phyloP scores from a whole-genome alignment of 2,888 invertebrate genomes.

The Epiblema foenella region DNA sequence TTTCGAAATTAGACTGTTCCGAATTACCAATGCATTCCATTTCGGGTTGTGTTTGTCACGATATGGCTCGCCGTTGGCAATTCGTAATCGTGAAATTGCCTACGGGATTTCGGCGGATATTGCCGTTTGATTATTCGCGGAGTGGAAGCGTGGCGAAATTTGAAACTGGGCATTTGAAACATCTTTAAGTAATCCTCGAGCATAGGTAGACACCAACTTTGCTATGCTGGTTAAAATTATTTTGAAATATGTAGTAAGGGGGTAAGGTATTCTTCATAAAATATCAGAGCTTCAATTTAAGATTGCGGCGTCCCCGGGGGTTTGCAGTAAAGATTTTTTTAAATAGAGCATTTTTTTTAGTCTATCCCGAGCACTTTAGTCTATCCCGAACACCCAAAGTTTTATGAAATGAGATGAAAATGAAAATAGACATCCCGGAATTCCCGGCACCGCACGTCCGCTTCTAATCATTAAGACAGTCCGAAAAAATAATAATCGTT shows the following conservation, averaged over 20 bases:
- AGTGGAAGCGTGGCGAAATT: slow-evolving; percentile 18
- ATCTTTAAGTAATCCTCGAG: slow-evolving; percentile 15
- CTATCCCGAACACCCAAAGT: no score
- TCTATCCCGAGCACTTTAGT: no score
- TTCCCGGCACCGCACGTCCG: no score
- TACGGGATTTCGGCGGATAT: slow-evolving; percentile 40
- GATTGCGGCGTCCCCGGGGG: background rate
- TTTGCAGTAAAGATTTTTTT: no score
- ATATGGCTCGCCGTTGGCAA: slow-evolving; percentile 12
- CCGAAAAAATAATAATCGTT: background rate
- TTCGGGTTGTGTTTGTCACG: slow-evolving; percentile 27
- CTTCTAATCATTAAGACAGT: no score
- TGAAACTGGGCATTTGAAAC: slow-evolving; percentile 18
- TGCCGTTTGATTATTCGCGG: slow-evolving; percentile 33
- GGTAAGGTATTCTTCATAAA: background rate
- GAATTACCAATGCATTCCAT: slow-evolving; percentile 27
- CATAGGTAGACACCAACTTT: background rate
- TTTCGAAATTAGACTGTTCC: slow-evolving; percentile 26
- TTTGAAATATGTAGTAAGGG: no score
- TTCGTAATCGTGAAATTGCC: slow-evolving; percentile 35
- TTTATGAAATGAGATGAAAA: no score
- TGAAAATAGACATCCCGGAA: no score
- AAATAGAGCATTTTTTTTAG: no score
- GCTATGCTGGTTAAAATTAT: background rate
- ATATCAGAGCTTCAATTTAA: background rate